Conservation (phyloP, 2,888 invertebrate species). For the Phaonia tiefii region DNA sequence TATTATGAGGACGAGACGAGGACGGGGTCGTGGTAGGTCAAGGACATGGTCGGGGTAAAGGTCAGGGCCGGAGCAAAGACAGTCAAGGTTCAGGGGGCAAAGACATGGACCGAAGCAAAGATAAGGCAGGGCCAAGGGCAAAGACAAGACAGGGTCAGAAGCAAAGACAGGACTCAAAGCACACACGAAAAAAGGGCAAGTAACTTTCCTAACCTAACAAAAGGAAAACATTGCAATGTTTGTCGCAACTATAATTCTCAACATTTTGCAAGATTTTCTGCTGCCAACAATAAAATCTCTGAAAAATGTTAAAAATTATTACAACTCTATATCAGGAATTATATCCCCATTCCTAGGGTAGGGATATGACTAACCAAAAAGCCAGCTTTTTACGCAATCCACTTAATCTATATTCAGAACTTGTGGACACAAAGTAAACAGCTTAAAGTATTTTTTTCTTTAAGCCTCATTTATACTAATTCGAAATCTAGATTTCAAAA, state of each 20-base stretch:
- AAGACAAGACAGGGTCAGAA: background rate
- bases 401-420: too few relatives aligned
- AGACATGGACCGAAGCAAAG: background rate
- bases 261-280: conserved; percentile 60
- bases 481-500: too few relatives aligned
- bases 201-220: background rate
- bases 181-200: background rate
- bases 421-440: too few relatives aligned
- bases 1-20: conserved; percentile 26
- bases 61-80: background rate
- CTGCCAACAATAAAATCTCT: conserved; percentile 45
- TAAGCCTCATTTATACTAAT: too few relatives aligned
- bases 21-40: background rate
- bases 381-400: conserved; percentile 52
- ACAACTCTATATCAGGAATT: too few relatives aligned
- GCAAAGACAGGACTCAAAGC: background rate
- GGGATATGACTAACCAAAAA: too few relatives aligned
- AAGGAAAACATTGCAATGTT: conserved; percentile 70
- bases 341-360: too few relatives aligned
- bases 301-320: conserved; percentile 60
- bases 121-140: background rate
- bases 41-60: background rate
- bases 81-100: background rate
- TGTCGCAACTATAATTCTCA: conserved; percentile 51
- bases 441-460: too few relatives aligned